Percentiles rank a stretch among this genome's conserved stretches.
Evolutionary conservation across 2,888 invertebrate genomes (phyloP).

Genomic region (Malachius bipustulatus): DNA sequence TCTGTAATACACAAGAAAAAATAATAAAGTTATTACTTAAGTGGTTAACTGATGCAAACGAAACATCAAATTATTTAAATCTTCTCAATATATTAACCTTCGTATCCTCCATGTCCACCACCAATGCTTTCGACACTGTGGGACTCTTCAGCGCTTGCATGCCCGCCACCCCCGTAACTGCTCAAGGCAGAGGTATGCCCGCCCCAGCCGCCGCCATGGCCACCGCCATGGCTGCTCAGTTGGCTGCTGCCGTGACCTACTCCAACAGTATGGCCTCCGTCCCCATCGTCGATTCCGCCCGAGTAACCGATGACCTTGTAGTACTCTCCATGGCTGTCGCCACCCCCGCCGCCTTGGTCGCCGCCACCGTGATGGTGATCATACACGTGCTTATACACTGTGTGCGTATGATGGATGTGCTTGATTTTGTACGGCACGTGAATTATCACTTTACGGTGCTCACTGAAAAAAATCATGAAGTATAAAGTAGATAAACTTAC

Average conservation of each 20-base stretch:
- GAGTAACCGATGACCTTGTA: constrained; percentile 59
- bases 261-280: constrained; percentile 35
- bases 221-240: constrained; percentile 18
- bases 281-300: constrained; percentile 47
- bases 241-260: constrained; percentile 25
- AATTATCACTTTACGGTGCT: constrained; percentile 60
- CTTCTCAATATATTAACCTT: constrained; percentile 13
- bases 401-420: constrained; percentile 66
- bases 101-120: constrained; percentile 20
- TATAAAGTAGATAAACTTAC: too few species aligned
- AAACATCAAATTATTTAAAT: too few species aligned
- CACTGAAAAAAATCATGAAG: constrained; percentile 22
- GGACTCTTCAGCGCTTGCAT: constrained; percentile 17
- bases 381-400: constrained; percentile 61
- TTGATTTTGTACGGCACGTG: constrained; percentile 69
- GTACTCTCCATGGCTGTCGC: constrained; percentile 48
- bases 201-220: constrained; percentile 19
- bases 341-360: constrained; percentile 28
- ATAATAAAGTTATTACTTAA: too few species aligned
- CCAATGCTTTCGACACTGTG: constrained; percentile 15
- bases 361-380: too few species aligned
- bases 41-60: too few species aligned
- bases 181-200: constrained; percentile 23
- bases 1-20: too few species aligned
- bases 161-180: constrained; percentile 24